Base-by-base conservation (phyloP, 1,140 invertebrate species). In the Cyclina sinensis region DNA sequence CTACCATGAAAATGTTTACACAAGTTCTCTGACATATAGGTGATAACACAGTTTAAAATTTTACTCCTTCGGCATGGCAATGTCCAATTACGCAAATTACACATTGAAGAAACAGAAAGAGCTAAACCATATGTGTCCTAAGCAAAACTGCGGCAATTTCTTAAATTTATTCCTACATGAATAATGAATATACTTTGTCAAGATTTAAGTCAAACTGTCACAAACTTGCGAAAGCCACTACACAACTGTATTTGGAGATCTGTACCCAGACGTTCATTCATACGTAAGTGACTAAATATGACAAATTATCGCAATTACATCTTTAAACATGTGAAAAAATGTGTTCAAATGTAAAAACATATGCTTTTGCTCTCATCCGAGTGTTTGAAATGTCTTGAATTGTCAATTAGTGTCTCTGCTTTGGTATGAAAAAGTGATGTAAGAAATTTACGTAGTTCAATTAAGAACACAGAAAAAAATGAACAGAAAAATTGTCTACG, bases 281-380 rank as follows among this genome's bases (percentile, higher is more conserved):
- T 62, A 62, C 35, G 4, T 65, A 30, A 81, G 59, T 32, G 65
- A 54, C 48, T 51, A 73, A 73, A 84, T 84, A 84, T 84, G 82
- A 84, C 82, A 84, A 84, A 84, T 84, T 84, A 84, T 48, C 82
- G 54, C 82, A 70, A 59, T 81, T 35, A 59, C 46, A 81, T 59
- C 24, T 73, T 46, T 70, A 84, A 68, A 48, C 46, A 84, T 70
- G 62, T 68, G 35, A 73, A 84, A 70, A 46, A 4, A 84, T 84
- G 82, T 73, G 46, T n/a, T 11, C 43, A 51, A 32, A 30, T 30
- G 32, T n/a, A 27, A 30, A 11, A 84, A 84, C 82, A 84, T 65
- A 84, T 84, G 82, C 39, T 84, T 43, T 57, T 16, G n/a, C 74
- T 16, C 0, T 18, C 65, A 70, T 14, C 7, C 37, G 14, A 30